A percentile compares a stretch with the other conserved stretches of the same genome.
phyloP scores from a whole-genome alignment of 1,140 invertebrate species.

The Berghia stephanieae region DNA sequence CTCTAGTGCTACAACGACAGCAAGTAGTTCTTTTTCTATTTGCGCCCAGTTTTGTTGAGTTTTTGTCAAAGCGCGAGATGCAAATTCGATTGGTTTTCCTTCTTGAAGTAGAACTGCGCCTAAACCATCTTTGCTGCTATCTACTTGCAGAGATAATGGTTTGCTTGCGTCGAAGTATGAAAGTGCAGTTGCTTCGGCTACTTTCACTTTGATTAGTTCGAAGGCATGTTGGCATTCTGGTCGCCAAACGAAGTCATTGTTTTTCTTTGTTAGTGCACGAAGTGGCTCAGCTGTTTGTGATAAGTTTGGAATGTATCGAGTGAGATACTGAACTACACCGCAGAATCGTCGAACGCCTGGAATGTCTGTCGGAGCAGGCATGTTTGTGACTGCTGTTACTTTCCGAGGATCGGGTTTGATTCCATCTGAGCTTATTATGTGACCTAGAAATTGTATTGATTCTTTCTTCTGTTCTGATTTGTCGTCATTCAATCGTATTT shows the following conservation, averaged over 20 bases:
- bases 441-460: conserved; percentile 55
- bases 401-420: background rate
- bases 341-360: conserved; percentile 16
- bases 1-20: conserved; percentile 66
- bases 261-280: conserved; percentile 41
- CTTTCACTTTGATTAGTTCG: conserved; percentile 37
- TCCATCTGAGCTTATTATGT: conserved; percentile 24
- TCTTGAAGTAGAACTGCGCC: conserved; percentile 67
- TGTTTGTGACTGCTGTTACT: conserved; percentile 10
- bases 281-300: conserved; percentile 39
- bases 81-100: conserved; percentile 65
- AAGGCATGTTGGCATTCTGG: conserved; percentile 60
- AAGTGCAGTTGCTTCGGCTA: conserved; percentile 42
- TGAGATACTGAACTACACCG: conserved; percentile 38
- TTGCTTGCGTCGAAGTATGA: conserved; percentile 45
- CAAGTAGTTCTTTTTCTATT: conserved; percentile 68
- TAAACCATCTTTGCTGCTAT: conserved; percentile 56
- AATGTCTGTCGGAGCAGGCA: conserved; percentile 15
- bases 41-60: conserved; percentile 68
- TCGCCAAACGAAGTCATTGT: conserved; percentile 39
- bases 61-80: conserved; percentile 64
- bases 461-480: conserved; percentile 32
- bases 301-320: conserved; percentile 31
- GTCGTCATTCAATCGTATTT: conserved; percentile 39
- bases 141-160: conserved; percentile 41